A percentile compares a stretch with the other conserved stretches of the same genome.
These are phyloP conservation scores for Agrochola lota DNA, from an alignment of 2,888 invertebrate species.

Conservation along the genomic window DNA sequence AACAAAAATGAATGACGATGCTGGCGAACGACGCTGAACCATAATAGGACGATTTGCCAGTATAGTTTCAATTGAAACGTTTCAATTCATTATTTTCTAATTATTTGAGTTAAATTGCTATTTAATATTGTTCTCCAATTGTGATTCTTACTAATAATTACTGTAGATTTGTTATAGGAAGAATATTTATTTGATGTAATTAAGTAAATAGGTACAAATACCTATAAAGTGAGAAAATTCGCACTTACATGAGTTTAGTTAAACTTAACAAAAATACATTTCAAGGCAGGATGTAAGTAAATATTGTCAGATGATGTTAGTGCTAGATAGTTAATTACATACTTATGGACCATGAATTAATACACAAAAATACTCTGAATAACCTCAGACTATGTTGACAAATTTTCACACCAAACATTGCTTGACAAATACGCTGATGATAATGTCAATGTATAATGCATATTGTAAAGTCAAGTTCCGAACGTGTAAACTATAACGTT, in stretches of 20 bases:
- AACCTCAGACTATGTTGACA: not conserved
- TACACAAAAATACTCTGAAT: not conserved
- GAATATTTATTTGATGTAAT: not conserved
- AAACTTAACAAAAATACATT: not conserved
- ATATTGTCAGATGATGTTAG: not conserved
- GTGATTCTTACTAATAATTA: not conserved
- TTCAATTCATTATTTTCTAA: not conserved
- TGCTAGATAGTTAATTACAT: not conserved
- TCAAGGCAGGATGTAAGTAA: not conserved
- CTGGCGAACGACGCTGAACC: too few species aligned
- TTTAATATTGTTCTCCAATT: not conserved
- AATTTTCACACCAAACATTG: constrained; percentile 7
- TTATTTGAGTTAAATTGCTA: not conserved
- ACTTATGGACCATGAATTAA: not conserved
- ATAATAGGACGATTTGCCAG: not conserved
- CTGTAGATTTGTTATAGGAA: not conserved
- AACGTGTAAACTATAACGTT: constrained; percentile 1
- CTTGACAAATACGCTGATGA: not conserved
- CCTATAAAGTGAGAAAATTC: not conserved
- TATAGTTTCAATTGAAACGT: not conserved
- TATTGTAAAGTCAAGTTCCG: not conserved
- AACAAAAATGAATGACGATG: too few species aligned
- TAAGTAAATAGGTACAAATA: not conserved
- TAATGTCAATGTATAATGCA: not conserved
- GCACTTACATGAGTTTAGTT: not conserved